phyloP scores from a whole-genome alignment of 2,113 vertebrate genomes.

The Gobius niger region DNA sequence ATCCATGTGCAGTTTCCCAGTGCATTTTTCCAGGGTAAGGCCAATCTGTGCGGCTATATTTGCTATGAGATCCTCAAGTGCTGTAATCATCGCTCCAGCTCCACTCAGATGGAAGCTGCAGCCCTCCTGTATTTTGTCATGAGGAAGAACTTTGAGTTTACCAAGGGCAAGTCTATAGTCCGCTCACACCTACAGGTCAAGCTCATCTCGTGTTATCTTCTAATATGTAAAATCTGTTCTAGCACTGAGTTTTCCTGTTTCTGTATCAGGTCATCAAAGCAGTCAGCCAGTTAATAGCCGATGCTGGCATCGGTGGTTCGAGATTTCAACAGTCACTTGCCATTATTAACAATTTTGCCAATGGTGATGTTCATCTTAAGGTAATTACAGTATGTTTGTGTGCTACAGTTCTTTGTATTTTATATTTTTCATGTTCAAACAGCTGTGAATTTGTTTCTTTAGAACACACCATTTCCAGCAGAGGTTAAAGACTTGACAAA shows the following conservation, averaged over 20 bases:
- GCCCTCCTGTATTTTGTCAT: slow-evolving; percentile 97
- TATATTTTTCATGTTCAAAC: not conserved
- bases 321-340: slow-evolving; percentile 96
- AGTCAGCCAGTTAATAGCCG: slow-evolving; percentile 96
- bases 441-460: slow-evolving; percentile 21
- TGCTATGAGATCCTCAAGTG: slow-evolving; percentile 98
- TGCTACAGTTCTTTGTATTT: not conserved
- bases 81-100: slow-evolving; percentile 94
- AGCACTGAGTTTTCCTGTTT: not conserved
- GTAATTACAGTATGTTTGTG: slow-evolving; percentile 57
- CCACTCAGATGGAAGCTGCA: slow-evolving; percentile 91
- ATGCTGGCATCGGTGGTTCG: slow-evolving; percentile 94
- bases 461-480: slow-evolving; percentile 93
- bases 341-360: slow-evolving; percentile 98
- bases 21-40: slow-evolving; percentile 94
- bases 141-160: slow-evolving; percentile 98
- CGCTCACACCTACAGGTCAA: slow-evolving; percentile 95
- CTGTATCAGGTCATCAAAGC: slow-evolving; percentile 92
- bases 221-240: not conserved
- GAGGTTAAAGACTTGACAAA: slow-evolving; percentile 98
- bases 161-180: slow-evolving; percentile 95
- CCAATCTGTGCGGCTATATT: slow-evolving; percentile 92
- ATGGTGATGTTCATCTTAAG: slow-evolving; percentile 94
- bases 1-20: slow-evolving; percentile 83
- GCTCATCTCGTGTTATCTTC: not conserved